Base-by-base conservation (phyloP, 2,113 vertebrate species). In the Vombatus ursinus region DNA sequence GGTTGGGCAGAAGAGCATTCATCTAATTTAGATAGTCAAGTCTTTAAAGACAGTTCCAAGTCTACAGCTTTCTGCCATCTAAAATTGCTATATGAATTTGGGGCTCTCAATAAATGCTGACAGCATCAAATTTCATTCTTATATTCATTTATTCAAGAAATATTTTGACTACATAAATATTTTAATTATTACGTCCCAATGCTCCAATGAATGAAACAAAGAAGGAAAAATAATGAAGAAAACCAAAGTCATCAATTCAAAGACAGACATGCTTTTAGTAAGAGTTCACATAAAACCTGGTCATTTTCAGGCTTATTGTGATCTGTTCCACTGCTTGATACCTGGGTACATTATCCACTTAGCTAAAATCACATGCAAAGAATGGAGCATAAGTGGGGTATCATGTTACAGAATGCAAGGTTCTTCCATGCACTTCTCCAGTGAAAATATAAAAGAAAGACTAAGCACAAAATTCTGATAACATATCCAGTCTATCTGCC, bases 371-470 rank as follows among this genome's bases (percentile, higher is more conserved):
- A 50, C 84, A 89, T 92, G 53, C 57, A 89, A 97, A 89, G 90
- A 95, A 89, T 94, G 95, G 96, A 68, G 51, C 92, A 92, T 97
- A 93, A 96, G 92, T 97, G 50, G 23, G 11, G 22, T 51, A 50
- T 52, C 49, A 22, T 31, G 24, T 90, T 91, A 93, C 7, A 95
- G 91, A 92, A 90, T 3, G 12, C 26, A 94, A 28, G 90, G 52
- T 52, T 19, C 54, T 94, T 93, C 91, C 91, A 52, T 77, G 50
- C 37, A n/a, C 90, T 92, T 12, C 4, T 50, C 57, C 92, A 50
- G 6, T 94, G 94, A 57, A 68, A 93, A 51, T 90, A 91, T 90
- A 91, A 68, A 95, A 94, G 94, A 47, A 93, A 94, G 90, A 28
- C 2, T 3, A 94, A 52, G 31, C 16, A 52, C 92, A 90, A 93